Percentiles rank a stretch among this genome's conserved stretches.
Conservation (phyloP, 2,888 invertebrate species). For the Imbricaverruca yamaguchii region DNA sequence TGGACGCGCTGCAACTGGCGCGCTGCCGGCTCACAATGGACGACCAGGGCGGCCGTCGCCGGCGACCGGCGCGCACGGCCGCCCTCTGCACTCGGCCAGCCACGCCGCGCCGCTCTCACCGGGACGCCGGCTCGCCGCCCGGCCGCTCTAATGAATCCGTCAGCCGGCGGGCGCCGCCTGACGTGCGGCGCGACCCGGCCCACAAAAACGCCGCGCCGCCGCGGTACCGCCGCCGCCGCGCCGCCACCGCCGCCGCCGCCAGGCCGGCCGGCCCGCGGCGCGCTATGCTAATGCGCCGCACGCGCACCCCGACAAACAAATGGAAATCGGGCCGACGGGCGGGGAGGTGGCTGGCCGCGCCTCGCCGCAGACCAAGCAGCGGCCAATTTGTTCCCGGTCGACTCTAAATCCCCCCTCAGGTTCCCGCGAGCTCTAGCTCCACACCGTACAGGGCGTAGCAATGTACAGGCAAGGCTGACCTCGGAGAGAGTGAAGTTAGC, state of each 20-base stretch:
- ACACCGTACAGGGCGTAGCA: too few species aligned
- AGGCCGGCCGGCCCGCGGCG: not conserved
- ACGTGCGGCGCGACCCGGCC: not conserved
- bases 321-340: not conserved
- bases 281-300: not conserved
- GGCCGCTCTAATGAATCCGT: not conserved
- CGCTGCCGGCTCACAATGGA: slow-evolving; percentile 1
- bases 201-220: not conserved
- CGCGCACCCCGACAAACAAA: not conserved
- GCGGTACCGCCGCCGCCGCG: not conserved
- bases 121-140: not conserved
- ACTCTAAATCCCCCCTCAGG: not conserved
- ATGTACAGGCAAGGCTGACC: too few species aligned
- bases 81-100: not conserved
- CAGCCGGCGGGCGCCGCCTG: not conserved
- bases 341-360: not conserved
- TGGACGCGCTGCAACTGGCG: not conserved
- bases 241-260: not conserved
- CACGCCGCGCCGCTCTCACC: not conserved
- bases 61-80: not conserved
- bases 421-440: too few species aligned
- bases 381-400: not conserved
- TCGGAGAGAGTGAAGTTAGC: too few species aligned
- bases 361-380: not conserved
- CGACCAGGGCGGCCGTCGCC: not conserved